Percentiles rank a stretch among this genome's conserved stretches.
Evolutionary conservation across 2,888 invertebrate genomes (phyloP).

Genomic region (Caenorhabditis panamensis): DNA sequence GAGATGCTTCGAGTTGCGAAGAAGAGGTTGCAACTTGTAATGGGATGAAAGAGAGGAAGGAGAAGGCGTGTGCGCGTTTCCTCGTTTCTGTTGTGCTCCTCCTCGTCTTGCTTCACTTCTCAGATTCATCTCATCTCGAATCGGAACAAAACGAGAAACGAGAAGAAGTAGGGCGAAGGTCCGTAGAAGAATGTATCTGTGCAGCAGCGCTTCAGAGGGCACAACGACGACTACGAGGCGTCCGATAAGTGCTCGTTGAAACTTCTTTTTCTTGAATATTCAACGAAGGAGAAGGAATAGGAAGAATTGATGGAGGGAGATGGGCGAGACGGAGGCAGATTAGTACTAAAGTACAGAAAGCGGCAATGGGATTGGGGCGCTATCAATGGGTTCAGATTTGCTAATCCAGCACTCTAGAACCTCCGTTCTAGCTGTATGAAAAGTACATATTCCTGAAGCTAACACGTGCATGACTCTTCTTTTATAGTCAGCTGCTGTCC

Average conservation of each 20-base stretch:
- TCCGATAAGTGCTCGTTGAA: constrained; percentile 59
- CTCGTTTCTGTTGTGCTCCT: constrained; percentile 20
- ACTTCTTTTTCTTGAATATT: constrained; percentile 53
- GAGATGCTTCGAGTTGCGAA: constrained; percentile 40
- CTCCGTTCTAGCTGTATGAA: background rate
- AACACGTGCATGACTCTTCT: background rate
- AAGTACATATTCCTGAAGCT: background rate
- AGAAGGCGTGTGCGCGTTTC: constrained; percentile 29
- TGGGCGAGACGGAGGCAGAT: constrained; percentile 11
- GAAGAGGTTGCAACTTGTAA: constrained; percentile 44
- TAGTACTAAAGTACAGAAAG: constrained; percentile 18
- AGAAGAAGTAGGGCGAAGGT: constrained; percentile 14
- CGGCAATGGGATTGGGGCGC: too few species aligned
- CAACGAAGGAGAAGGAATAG: constrained; percentile 30
- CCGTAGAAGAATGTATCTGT: constrained; percentile 42
- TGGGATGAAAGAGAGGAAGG: constrained; percentile 45
- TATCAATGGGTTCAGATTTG: too few species aligned
- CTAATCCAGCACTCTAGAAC: background rate
- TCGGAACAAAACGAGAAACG: constrained; percentile 49
- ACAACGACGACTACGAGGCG: background rate
- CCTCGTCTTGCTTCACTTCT: constrained; percentile 20
- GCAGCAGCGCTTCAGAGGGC: constrained; percentile 11
- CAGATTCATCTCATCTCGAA: constrained; percentile 49
- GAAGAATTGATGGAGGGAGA: constrained; percentile 20
- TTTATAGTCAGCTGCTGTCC: background rate